These are phyloP conservation scores for Sipha maydis DNA, from an alignment of 2,888 invertebrate species.

Conservation along the genomic window DNA sequence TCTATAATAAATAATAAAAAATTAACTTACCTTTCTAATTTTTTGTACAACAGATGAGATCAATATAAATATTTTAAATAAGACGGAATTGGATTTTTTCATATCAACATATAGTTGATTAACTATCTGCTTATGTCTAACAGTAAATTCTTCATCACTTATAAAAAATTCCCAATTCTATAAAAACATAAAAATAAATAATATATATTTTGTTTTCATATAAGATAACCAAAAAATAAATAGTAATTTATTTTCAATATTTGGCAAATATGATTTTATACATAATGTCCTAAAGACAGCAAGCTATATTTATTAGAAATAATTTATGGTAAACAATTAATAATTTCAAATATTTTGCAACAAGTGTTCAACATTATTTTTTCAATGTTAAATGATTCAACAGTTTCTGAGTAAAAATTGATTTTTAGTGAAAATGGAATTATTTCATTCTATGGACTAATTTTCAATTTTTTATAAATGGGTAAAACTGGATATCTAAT, in stretches of 20 bases:
- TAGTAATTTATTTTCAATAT: not conserved
- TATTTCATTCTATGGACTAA: too few relatives aligned
- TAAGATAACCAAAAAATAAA: not conserved
- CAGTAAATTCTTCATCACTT: constrained; percentile 79
- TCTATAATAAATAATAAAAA: not conserved
- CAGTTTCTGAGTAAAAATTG: too few relatives aligned
- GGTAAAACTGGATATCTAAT: too few relatives aligned
- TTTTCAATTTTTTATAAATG: too few relatives aligned
- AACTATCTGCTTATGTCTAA: constrained; percentile 74
- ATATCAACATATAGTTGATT: constrained; percentile 27
- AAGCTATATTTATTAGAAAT: not conserved
- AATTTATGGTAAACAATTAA: not conserved
- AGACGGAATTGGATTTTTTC: constrained; percentile 27
- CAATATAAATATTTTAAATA: constrained; percentile 50
- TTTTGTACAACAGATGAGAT: constrained; percentile 40
- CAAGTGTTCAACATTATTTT: too few relatives aligned
- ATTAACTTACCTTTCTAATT: constrained; percentile 51
- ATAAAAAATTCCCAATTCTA: constrained; percentile 91
- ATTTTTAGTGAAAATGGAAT: too few relatives aligned
- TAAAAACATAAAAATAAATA: constrained; percentile 65
- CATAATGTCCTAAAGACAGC: not conserved
- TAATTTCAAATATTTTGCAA: not conserved
- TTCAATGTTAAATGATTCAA: too few relatives aligned
- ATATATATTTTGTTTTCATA: not conserved
- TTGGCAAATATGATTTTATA: not conserved